Evolutionary conservation across 2,888 invertebrate species (phyloP), one percentile per base, ranked within the genome.

Genomic region (Anorthoa munda): DNA sequence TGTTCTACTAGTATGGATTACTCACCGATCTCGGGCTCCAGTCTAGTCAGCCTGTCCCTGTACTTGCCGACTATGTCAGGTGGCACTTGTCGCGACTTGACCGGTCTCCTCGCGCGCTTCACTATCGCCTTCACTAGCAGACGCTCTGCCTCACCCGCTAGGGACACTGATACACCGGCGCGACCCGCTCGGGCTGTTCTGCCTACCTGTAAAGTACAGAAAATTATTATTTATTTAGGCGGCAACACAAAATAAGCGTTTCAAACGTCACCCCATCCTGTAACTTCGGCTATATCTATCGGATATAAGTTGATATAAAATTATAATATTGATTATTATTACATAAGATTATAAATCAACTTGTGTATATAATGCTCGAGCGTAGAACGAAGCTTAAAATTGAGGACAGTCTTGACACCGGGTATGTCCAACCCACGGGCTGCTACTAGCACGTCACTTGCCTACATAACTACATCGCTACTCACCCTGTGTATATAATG

Each of bases 341-440:
- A n/a, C n/a, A n/a, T n/a, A n/a, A n/a, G n/a, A n/a, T n/a, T n/a
- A n/a, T n/a, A n/a, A n/a, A n/a, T n/a, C n/a, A n/a, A n/a, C n/a
- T n/a, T 97, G 94, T 99, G 99, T 87, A 99, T 99, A 89, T 99
- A 99, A 93, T 99, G 99, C 90, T 99, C 99, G 26, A 99, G 93
- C 0, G 99, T 98, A 59, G 98, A 98, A 0, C 99, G 99, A 98
- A 99, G 98, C 0, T 99, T 98, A 94, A 99, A 99, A 95, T 99
- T 99, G 61, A 99, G 97, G 9, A 99, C 99, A 18, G 99, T 99
- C 95, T 99, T 98, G 0, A 99, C 99, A 12, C 99, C 99, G 18
- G 31, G 18, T 18, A 18, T 31, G 58, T 58, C 18, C 17, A 18
- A 17, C 13, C 51, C n/a, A 4, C n/a, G 9, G 12, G 23, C 26